Evolutionary conservation across 2,113 vertebrate genomes (phyloP), one percentile per base, ranked within the genome.

Genomic region (Ailurus styani): DNA sequence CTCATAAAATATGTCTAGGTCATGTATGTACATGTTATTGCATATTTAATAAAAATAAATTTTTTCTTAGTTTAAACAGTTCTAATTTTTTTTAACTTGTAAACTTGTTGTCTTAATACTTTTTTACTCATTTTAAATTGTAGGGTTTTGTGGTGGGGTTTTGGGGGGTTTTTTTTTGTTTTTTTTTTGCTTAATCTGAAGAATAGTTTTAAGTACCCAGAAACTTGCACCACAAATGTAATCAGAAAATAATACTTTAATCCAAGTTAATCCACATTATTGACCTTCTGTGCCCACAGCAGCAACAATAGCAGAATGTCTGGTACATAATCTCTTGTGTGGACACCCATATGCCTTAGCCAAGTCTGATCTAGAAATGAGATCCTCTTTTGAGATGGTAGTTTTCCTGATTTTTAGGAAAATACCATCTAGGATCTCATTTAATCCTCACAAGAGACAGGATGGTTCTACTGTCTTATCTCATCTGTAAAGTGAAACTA

Each of bases 211-310:
- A 98, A 95, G 96, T 97, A 97, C 91, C 70, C 97, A 97, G 96
- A 98, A 98, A 96, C 73, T 98, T 98, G 98, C 98, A 98, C 93
- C 95, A 96, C 93, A 97, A 96, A 98, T 98, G 83, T 99, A 98
- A 98, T 98, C 91, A 42, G 97, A 98, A 99, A 98, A 96, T 93
- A 97, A 97, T 96, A 79, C 96, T 97, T 98, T 98, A 98, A 99
- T 98, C 98, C 91, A 88, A 54, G 91, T 92, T 99, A 98, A 98
- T 98, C 97, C 97, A 97, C 90, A 66, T 97, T 97, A 98, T 97
- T 98, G 97, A 98, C 98, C 94, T 95, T 95, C 97, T 97, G 57
- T 90, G 91, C 78, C 37, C 96, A 70, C 31, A 97, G 94, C 78
- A 84, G 60, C 79, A 96, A 90, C 89, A 97, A 42, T 37, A 90